These are phyloP conservation scores for Halictus quadricinctus DNA, from an alignment of 2,888 invertebrate genomes.

Conservation along the genomic window DNA sequence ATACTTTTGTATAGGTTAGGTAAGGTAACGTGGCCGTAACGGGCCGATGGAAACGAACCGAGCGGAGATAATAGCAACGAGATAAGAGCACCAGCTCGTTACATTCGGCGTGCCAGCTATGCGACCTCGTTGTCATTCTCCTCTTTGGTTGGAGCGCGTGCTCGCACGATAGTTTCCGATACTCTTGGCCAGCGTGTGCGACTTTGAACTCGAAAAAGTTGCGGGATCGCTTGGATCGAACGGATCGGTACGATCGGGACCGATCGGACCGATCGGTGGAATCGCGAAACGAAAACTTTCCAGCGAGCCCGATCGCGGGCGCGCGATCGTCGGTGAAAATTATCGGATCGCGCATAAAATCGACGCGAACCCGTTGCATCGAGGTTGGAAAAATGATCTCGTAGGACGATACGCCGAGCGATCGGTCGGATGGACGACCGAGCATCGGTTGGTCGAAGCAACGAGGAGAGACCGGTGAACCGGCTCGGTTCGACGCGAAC, in stretches of 20 bases:
- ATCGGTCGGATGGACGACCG: constrained; percentile 27
- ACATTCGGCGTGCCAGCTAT: constrained; percentile 69
- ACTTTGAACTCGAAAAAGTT: neutral
- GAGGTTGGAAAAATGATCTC: constrained; percentile 61
- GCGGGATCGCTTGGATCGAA: neutral
- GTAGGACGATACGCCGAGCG: constrained; percentile 33
- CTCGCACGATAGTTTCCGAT: neutral
- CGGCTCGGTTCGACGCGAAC: neutral
- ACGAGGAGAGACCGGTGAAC: neutral
- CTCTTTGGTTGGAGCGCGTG: constrained; percentile 13
- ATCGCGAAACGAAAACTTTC: neutral
- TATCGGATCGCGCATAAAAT: constrained; percentile 43
- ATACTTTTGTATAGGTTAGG: constrained; percentile 47
- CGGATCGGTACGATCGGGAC: neutral
- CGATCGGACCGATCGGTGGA: neutral
- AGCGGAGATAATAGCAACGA: constrained; percentile 75
- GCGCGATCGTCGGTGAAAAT: constrained; percentile 25
- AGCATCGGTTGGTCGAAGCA: neutral
- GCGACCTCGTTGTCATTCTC: constrained; percentile 63
- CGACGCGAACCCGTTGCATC: constrained; percentile 25
- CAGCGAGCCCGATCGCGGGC: neutral
- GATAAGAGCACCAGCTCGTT: constrained; percentile 74
- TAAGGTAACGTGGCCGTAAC: constrained; percentile 50
- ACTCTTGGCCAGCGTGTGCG: neutral
- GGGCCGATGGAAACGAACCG: constrained; percentile 63